Percentiles rank a stretch among this genome's conserved stretches.
Evolutionary conservation across 2,797 vertebrate species (phyloP).

Genomic region (Melanitta fusca): DNA sequence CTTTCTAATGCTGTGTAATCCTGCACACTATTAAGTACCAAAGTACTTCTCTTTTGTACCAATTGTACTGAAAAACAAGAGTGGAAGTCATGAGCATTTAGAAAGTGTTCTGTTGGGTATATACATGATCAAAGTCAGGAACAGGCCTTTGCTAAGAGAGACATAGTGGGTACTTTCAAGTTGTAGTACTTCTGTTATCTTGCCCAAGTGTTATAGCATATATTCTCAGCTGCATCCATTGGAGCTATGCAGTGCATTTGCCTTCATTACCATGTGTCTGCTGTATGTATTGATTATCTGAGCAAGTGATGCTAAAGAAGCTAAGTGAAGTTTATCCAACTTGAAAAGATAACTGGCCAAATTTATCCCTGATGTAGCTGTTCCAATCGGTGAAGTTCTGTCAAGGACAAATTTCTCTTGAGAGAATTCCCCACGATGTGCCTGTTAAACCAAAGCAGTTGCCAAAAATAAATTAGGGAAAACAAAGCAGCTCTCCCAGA

Average conservation of each 20-base stretch:
- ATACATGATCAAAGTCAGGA: background rate
- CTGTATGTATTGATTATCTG: background rate
- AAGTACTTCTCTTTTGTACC: background rate
- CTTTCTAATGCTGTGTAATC: slow-evolving; percentile 33
- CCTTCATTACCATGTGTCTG: background rate
- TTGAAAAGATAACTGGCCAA: slow-evolving; percentile 3
- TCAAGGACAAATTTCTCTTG: background rate
- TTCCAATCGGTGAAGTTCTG: background rate
- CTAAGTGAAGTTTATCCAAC: background rate
- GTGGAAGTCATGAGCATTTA: background rate
- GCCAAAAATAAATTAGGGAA: slow-evolving; percentile 11
- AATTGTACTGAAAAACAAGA: background rate
- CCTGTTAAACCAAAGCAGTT: background rate
- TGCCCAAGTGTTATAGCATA: background rate
- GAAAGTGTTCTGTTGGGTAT: background rate
- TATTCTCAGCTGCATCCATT: background rate
- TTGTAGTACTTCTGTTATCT: background rate
- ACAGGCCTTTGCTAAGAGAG: background rate
- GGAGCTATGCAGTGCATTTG: background rate
- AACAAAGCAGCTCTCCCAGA: background rate
- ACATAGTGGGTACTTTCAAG: background rate
- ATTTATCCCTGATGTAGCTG: background rate
- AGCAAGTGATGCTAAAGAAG: background rate
- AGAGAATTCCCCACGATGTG: background rate
- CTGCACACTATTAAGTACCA: background rate